Base-by-base conservation (phyloP, 53 echinoderm and acorn worm species). In the Patiria pectinifera region DNA sequence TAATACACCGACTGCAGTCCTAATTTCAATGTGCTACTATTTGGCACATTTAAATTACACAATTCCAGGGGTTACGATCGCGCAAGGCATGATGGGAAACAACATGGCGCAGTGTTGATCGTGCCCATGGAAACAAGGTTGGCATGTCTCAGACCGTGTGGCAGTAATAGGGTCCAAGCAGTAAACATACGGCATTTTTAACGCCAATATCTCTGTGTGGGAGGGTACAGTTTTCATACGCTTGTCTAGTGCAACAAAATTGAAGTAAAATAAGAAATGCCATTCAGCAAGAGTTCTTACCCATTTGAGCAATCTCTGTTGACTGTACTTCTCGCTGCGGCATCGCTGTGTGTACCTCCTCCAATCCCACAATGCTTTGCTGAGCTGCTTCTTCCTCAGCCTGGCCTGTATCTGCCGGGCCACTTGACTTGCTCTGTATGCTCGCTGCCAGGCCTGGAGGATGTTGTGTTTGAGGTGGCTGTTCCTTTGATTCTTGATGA, bases 391-490 rank as follows among this genome's bases (percentile, higher is more conserved):
- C 59, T 87, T 11, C 19, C 45, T 61, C n/a, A 76, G 76, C 62
- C 22, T 48, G 44, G 19, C 87, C 87, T 77, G 77, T 59, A 59
- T 59, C 61, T 26, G 77, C 0, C 43, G 35, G 53, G 62, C 87
- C 59, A 87, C 61, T 21, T 87, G 87, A 77, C 49, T 87, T 15
- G 62, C 62, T 7, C 43, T 59, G 22, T 43, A 43, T 21, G 87
- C 87, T 53, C 35, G 87, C 13, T 35, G 58, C 87, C 87, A 87
- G n/a, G 87, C 87, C 24, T 59, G 77, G 77, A 87, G 4, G 77
- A 77, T 2, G 76, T 16, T 12, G 24, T 0, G 23, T 77, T 59
- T 15, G n/a, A 78, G 23, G 8, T 18, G 21, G 76, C 15, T 19
- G 45, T 76, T 48, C 43, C 43, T 59, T 59, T 23, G 76, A 18